phyloP scores from a whole-genome alignment of 1,140 invertebrate genomes.

The Pectinophora gossypiella region DNA sequence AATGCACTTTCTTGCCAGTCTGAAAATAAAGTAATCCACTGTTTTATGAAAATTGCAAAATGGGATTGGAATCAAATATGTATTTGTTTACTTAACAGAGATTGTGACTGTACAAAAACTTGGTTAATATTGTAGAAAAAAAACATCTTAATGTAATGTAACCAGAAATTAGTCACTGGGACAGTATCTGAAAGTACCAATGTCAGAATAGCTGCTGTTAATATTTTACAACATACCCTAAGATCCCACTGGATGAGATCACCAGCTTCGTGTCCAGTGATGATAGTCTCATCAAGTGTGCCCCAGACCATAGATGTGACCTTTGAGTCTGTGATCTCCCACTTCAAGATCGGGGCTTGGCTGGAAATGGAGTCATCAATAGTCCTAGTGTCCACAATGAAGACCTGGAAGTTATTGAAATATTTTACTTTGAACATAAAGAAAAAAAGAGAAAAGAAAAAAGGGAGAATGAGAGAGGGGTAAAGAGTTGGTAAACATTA shows the following conservation, averaged over 20 bases:
- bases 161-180: too few relatives aligned
- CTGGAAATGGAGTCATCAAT: constrained; percentile 78
- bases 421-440: background rate
- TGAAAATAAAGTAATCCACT: constrained; percentile 73
- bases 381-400: constrained; percentile 87
- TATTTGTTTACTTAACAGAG: too few relatives aligned
- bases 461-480: too few relatives aligned
- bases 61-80: constrained; percentile 7
- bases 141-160: too few relatives aligned
- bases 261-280: constrained; percentile 97
- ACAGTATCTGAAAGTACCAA: too few relatives aligned
- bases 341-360: constrained; percentile 65
- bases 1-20: constrained; percentile 88
- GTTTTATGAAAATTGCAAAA: constrained; percentile 14
- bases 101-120: too few relatives aligned
- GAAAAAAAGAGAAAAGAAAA: too few relatives aligned
- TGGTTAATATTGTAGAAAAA: too few relatives aligned
- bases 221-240: constrained; percentile 73
- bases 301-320: constrained; percentile 96
- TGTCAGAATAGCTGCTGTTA: too few relatives aligned
- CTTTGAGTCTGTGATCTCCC: constrained; percentile 80
- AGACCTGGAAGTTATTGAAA: constrained; percentile 74
- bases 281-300: constrained; percentile 91
- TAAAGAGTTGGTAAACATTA: too few relatives aligned
- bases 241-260: constrained; percentile 94